Percentiles rank a stretch among this genome's conserved stretches.
Evolutionary conservation across 2,797 vertebrate genomes (phyloP).

Genomic region (Rhinatrema bivittatum): DNA sequence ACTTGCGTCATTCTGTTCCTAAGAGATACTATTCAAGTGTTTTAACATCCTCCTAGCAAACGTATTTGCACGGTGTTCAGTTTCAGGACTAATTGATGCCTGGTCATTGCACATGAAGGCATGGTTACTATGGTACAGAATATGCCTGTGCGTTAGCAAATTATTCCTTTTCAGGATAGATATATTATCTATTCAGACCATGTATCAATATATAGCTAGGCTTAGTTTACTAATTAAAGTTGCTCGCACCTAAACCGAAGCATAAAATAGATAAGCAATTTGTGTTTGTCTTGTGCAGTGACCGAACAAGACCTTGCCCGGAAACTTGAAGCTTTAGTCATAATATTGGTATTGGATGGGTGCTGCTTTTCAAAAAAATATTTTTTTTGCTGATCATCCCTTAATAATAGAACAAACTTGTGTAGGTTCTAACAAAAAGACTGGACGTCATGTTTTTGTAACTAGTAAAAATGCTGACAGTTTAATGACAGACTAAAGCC

Average conservation of each 20-base stretch:
- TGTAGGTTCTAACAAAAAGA: too few species aligned
- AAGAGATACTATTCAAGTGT: not conserved
- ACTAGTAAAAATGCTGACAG: too few species aligned
- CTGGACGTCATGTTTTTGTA: too few species aligned
- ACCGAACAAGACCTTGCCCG: not conserved
- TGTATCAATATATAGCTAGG: not conserved
- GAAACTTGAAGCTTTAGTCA: too few species aligned
- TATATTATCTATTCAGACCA: not conserved
- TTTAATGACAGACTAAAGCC: too few species aligned
- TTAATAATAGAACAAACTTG: too few species aligned
- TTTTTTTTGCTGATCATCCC: too few species aligned
- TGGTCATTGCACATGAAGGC: not conserved
- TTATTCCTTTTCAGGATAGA: not conserved
- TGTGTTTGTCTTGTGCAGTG: not conserved
- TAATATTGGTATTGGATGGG: too few species aligned
- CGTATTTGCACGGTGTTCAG: not conserved
- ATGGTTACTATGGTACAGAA: not conserved
- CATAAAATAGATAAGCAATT: not conserved
- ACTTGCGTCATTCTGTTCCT: conserved; percentile 6
- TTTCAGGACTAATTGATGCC: not conserved
- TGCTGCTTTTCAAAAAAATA: too few species aligned
- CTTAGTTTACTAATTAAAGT: conserved; percentile 6
- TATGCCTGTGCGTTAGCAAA: not conserved
- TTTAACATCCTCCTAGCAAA: not conserved
- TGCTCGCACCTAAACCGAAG: not conserved